Percentiles rank a stretch among this genome's conserved stretches.
Evolutionary conservation across 2,888 invertebrate genomes (phyloP).

Genomic region (Marasmarcha lunaedactyla): DNA sequence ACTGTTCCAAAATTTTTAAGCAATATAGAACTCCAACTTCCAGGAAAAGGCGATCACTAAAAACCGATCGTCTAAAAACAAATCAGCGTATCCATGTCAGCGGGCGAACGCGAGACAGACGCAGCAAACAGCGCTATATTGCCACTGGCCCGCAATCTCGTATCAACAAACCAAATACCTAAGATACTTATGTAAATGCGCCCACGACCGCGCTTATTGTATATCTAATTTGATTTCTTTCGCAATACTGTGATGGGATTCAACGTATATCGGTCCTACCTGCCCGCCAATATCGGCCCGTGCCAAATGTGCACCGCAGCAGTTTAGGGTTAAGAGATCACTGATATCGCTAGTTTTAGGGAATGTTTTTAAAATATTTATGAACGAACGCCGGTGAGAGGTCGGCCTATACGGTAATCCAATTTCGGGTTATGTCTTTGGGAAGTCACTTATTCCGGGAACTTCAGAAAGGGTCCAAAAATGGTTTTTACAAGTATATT

Average conservation of each 20-base stretch:
- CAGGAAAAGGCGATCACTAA: conserved; percentile 4
- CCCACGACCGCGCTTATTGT: conserved; percentile 63
- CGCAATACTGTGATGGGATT: conserved; percentile 61
- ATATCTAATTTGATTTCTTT: conserved; percentile 69
- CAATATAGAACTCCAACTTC: too few relatives aligned
- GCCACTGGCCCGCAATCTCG: conserved; percentile 58
- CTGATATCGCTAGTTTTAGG: conserved; percentile 49
- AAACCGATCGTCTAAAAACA: conserved; percentile 16
- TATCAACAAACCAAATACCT: conserved; percentile 62
- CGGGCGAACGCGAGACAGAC: conserved; percentile 25
- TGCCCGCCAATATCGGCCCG: conserved; percentile 50
- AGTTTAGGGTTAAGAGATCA: conserved; percentile 58
- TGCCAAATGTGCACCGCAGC: conserved; percentile 35
- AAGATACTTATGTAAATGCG: conserved; percentile 66
- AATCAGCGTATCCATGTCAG: conserved; percentile 29
- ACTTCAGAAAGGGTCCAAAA: conserved; percentile 39
- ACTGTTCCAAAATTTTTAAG: too few relatives aligned
- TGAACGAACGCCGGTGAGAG: conserved; percentile 45
- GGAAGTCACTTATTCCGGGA: conserved; percentile 55
- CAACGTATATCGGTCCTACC: conserved; percentile 56
- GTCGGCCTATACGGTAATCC: conserved; percentile 55
- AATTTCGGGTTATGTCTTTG: conserved; percentile 67
- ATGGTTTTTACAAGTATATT: conserved; percentile 44
- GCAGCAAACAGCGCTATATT: conserved; percentile 50
- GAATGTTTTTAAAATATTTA: conserved; percentile 67